Evolutionary conservation across 2,888 invertebrate species (phyloP), one percentile per base, ranked within the genome.

Genomic region (Scaptomyza tumidula): DNA sequence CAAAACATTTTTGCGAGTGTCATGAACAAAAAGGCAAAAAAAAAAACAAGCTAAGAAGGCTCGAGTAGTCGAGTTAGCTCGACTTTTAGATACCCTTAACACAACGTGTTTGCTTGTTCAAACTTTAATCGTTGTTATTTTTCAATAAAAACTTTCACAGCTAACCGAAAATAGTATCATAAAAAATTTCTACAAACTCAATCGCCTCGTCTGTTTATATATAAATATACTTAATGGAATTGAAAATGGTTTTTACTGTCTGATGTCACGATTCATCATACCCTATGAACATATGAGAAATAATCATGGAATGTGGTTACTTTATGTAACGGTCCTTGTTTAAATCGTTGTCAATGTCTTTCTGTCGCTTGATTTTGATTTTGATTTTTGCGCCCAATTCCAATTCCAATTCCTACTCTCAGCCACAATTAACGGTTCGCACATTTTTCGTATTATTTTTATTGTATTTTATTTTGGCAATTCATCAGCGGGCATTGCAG

Each of bases 251-350:
- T 19, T 1, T 19, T 1, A 19, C 19, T 19, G 19, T 19, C n/a
- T n/a, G n/a, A 19, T 19, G 19, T 2, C 2, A 1, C 6, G 31
- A 29, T 29, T 29, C 6, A 5, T 29, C 27, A 29, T 19, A 19
- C 19, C 19, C 19, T 19, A 19, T 19, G 19, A 19, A 19, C 1
- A 19, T 19, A 19, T 1, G 2, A 24, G 2, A 24, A 24, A 24
- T 24, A 24, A 46, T 55, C 67, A 67, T 72, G 44, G 27, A 61
- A 43, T 45, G 50, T 43, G 41, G 53, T 24, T 46, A 27, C 75
- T 82, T 86, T 83, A 69, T 84, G 87, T 86, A 86, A 83, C 83
- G 83, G 84, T 83, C 80, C 81, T 83, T 80, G 61, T 63, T 68
- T 62, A 71, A 85, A 61, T 63, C 71, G 60, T 46, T 64, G 68